Evolutionary conservation across 2,888 invertebrate genomes (phyloP).

Genomic region (Mythimna loreyi): DNA sequence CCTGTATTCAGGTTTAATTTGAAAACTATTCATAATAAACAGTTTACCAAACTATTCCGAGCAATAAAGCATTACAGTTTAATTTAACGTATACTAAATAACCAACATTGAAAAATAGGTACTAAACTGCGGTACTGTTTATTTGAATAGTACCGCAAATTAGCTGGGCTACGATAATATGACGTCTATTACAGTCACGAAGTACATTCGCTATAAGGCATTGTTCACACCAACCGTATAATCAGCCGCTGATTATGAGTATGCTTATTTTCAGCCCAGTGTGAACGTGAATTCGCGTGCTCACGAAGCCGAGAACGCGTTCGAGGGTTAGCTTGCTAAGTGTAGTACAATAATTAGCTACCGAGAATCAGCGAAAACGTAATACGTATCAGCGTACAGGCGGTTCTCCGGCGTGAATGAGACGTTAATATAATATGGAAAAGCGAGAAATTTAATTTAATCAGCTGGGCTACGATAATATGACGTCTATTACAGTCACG

Average conservation of each 20-base stretch:
- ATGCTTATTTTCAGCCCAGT: too few relatives aligned
- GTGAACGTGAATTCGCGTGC: too few relatives aligned
- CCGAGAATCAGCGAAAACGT: too few relatives aligned
- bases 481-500: conserved; percentile 82
- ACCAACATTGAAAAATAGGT: conserved; percentile 53
- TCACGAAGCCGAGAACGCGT: too few relatives aligned
- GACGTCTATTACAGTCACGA: conserved; percentile 82
- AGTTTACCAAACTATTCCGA: conserved; percentile 34
- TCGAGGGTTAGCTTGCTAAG: too few relatives aligned
- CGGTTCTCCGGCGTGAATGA: too few relatives aligned
- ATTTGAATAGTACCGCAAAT: conserved; percentile 63
- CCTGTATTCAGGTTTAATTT: conserved; percentile 5
- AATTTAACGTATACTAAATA: conserved; percentile 58
- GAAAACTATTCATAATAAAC: conserved; percentile 12
- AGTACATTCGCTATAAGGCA: conserved; percentile 70
- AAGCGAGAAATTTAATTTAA: too few relatives aligned
- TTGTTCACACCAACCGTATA: too few relatives aligned
- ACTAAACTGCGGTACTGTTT: conserved; percentile 53
- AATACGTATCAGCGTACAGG: too few relatives aligned
- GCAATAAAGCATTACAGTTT: conserved; percentile 50
- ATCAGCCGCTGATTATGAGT: too few relatives aligned
- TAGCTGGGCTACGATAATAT: conserved; percentile 75
- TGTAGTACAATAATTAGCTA: too few relatives aligned
- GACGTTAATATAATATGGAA: too few relatives aligned
- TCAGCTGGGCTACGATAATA: conserved; percentile 75